Base-by-base conservation (phyloP, 2,113 vertebrate genomes). In the Esox niger region DNA sequence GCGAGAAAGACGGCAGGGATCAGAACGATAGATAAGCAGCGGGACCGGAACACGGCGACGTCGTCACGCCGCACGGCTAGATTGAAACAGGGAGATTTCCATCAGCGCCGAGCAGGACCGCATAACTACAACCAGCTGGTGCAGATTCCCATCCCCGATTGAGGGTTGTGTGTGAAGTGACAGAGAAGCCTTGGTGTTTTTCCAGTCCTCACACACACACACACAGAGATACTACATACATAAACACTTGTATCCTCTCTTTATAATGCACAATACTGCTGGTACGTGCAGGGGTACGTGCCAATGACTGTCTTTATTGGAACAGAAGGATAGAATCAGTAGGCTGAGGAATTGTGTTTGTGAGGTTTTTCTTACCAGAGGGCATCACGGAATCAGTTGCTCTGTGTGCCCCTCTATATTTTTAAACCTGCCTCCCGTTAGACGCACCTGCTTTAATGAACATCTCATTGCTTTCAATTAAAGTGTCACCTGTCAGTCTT, bases 401-500 rank as follows among this genome's bases (percentile, higher is more conserved):
- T 58, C 11, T 58, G 55, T 20, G 27, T 27, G 23, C 20, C 26
- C 17, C 25, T 27, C 23, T 13, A 27, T n/a, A 4, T 4, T 52
- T n/a, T 21, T 43, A 43, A 2, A 2, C 38, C 38, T 15, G 11
- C 13, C 38, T 43, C 38, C 38, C 38, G 5, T 43, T n/a, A 52
- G 47, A 52, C 32, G 69, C 70, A 57, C 61, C 58, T 73, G 63
- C 71, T 49, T 66, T 78, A 79, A 85, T 77, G 73, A 78, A 76
- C 66, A 46, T 52, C 79, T 78, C 70, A 77, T 82, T 78, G 54
- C 70, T 87, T 86, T 87, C 85, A 87, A 86, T 88, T 87, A 82
- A 79, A 74, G 79, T 75, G 85, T 87, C 87, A 87, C 83, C 83
- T 87, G 87, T 87, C 83, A 86, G 75, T 86, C 84, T 80, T 30